Evolutionary conservation across 2,888 invertebrate genomes (phyloP), one percentile per base, ranked within the genome.

Genomic region (Drosophila koepferae): DNA sequence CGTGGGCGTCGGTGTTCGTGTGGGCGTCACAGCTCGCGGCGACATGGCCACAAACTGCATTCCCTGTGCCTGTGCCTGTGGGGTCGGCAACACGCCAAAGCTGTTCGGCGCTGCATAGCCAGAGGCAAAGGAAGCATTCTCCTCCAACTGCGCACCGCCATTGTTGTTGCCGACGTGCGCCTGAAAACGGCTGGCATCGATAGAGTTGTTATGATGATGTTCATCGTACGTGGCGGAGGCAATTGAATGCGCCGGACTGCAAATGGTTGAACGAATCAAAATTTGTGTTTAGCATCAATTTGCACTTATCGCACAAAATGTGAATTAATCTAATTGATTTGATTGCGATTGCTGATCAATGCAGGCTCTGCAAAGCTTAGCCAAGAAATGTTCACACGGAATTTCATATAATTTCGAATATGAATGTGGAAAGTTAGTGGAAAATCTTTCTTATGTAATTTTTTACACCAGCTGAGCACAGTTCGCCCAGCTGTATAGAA

Each of bases 161-260:
- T 77, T 81, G 81, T 84, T 80, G 77, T 55, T 82, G 73, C 88
- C 92, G 91, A 86, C 91, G 90, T 91, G 92, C 84, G 91, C 91
- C 90, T 90, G 91, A 63, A 92, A 92, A 68, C 92, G 92, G 62
- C 82, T 80, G 48, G 82, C 91, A 78, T 93, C 93, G 41, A 91
- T 85, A 10, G 92, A 92, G 68, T 93, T 92, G 72, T 92, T 92
- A 74, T 92, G 93, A 55, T 92, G 93, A 74, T 92, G 92, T 59
- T 94, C 94, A 84, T 94, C 95, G 82, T 94, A 94, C 0, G 96
- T 95, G 3, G 95, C 95, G 0, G 96, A 96, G 72, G 96, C 96
- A 90, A 95, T 95, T 1, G 96, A 96, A 14, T 95, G 94, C 28
- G 96, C 95, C 0, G 96, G 96, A 90, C 96, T 96, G 70, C 20